A percentile compares a stretch with the other conserved stretches of the same genome.
These are phyloP conservation scores for Scrobipalpa costella DNA, from an alignment of 2,888 invertebrate genomes.

Conservation along the genomic window DNA sequence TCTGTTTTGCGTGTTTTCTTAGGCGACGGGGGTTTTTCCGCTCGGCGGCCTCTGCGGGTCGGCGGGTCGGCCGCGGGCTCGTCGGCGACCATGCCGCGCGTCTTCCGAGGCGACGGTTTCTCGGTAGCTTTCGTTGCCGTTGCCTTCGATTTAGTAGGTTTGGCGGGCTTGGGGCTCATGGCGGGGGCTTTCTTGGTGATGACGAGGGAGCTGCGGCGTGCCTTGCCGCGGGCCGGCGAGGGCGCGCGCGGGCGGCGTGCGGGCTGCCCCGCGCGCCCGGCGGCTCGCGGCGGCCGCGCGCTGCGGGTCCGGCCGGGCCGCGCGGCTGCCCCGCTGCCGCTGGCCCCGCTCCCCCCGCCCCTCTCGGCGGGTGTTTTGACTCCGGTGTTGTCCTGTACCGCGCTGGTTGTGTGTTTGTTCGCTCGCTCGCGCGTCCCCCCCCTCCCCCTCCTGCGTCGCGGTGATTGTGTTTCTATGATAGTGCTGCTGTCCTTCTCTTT, in stretches of 20 bases:
- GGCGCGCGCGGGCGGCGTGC: no score
- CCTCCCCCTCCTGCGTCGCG: constrained; percentile 16
- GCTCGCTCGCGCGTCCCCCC: no score
- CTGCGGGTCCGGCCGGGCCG: not conserved
- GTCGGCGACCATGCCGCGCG: not conserved
- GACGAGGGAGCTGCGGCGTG: constrained; percentile 46
- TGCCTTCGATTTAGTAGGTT: no score
- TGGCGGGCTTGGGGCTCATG: constrained; percentile 42
- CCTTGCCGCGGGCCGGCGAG: constrained; percentile 36
- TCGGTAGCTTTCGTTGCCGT: not conserved
- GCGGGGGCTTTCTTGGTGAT: constrained; percentile 54
- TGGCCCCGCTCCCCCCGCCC: not conserved
- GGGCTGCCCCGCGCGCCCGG: not conserved
- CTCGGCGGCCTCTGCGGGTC: not conserved
- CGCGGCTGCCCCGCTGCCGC: not conserved
- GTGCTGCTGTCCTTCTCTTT: no score
- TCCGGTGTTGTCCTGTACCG: constrained; percentile 22
- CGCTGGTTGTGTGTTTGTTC: constrained; percentile 1
- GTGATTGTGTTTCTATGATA: not conserved
- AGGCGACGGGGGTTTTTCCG: constrained; percentile 34
- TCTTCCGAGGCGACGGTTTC: constrained; percentile 21
- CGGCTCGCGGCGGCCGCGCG: not conserved
- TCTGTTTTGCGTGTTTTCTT: constrained; percentile 42
- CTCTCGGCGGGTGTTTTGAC: constrained; percentile 18
- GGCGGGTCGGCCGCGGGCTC: constrained; percentile 42